phyloP scores from a whole-genome alignment of 2,113 vertebrate species.

The Anguilla rostrata region DNA sequence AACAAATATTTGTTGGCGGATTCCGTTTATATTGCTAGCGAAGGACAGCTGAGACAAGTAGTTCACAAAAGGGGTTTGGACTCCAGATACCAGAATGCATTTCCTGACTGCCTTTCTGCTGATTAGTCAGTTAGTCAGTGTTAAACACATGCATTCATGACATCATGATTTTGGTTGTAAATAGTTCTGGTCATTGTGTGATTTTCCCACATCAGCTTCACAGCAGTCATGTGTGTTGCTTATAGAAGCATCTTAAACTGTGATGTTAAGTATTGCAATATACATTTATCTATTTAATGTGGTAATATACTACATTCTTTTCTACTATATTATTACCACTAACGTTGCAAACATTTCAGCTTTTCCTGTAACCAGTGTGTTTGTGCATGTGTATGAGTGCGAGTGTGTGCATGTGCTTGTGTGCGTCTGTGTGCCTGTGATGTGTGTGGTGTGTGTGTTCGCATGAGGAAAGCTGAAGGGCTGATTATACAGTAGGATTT shows the following conservation, averaged over 20 bases:
- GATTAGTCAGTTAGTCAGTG: too few relatives aligned
- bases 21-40: neutral
- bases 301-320: neutral
- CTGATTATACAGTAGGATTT: slow-evolving; percentile 1
- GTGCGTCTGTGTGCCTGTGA: neutral
- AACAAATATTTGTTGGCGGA: neutral
- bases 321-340: neutral
- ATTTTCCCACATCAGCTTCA: neutral
- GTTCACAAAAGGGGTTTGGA: neutral
- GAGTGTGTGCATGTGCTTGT: neutral
- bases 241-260: neutral
- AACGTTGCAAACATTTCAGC: neutral
- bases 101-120: neutral
- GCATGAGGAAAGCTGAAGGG: neutral
- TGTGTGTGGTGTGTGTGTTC: neutral
- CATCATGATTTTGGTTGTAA: too few relatives aligned
- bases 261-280: too few relatives aligned
- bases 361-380: neutral
- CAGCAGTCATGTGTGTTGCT: neutral
- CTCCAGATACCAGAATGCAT: neutral
- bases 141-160: too few relatives aligned
- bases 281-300: too few relatives aligned
- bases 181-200: too few relatives aligned
- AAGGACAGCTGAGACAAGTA: neutral
- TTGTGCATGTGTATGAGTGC: neutral